Base-by-base conservation (phyloP, 2,113 vertebrate genomes). In the Oryzias woworae region DNA sequence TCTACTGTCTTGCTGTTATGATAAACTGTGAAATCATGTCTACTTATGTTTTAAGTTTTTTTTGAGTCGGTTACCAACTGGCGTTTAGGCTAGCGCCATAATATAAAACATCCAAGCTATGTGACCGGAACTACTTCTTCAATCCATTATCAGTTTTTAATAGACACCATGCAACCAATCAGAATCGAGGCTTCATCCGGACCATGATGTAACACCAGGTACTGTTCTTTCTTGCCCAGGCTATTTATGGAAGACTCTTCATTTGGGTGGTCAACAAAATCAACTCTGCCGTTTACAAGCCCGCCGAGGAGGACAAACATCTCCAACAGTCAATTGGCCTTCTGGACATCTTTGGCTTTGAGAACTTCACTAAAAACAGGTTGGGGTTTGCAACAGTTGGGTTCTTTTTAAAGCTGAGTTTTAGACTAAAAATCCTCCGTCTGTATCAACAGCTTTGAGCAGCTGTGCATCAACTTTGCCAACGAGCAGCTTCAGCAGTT, bases 401-500 rank as follows among this genome's bases (percentile, higher is more conserved):
- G 6, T 0, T 51, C 42, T 4, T 20, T 36, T 51, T 5, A 12
- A 20, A 49, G 16, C 22, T 46, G 0, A 14, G 12, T 42, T 43
- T 46, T 23, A 54, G 2, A 22, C 17, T 44, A 8, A 5, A 60
- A 50, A 51, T 18, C n/a, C 12, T 53, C 14, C 50, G 4, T 44
- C 18, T 24, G 31, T 70, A 10, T 73, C 72, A 42, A 48, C 84
- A 99, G 97, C 88, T 99, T 99, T 44, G 97, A 99, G 89, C 97
- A 99, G 85, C 92, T 99, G 59, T 99, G 97, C 90, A 99, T 98
- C 88, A 99, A 99, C 86, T 94, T 93, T 14, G 97, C 97, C 79
- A 99, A 98, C 0, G 97, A 99, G 88, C 96, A 98, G 77, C 90
- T 99, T 69, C 97, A 99, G 90, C 97, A 99, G 90, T 98, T 99